Conservation (phyloP, 2,888 invertebrate species). For the Cynaeus angustus region DNA sequence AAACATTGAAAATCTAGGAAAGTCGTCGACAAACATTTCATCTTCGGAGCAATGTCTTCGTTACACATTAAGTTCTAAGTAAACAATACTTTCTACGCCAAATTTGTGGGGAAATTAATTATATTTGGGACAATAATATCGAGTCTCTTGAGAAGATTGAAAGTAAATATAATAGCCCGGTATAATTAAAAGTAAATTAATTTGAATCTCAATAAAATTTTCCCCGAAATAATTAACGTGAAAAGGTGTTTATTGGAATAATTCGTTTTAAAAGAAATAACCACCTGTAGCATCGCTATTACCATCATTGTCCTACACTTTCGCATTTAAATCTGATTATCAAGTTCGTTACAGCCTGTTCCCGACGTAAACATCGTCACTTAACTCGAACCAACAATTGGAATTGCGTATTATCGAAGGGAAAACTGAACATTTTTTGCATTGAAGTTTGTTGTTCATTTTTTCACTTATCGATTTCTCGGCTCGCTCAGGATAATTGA, state of each 20-base stretch:
- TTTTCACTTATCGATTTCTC: constrained; percentile 21
- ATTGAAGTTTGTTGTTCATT: constrained; percentile 21
- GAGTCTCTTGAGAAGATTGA: constrained; percentile 31
- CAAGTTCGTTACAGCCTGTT: constrained; percentile 52
- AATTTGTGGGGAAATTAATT: constrained; percentile 18
- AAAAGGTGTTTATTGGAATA: constrained; percentile 50
- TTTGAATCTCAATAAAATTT: constrained; percentile 49
- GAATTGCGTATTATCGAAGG: constrained; percentile 34
- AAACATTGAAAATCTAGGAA: too few relatives aligned
- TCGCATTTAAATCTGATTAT: constrained; percentile 56
- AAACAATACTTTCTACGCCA: constrained; percentile 22
- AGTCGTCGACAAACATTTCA: too few relatives aligned
- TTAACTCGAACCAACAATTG: constrained; percentile 37
- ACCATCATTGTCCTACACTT: constrained; percentile 52
- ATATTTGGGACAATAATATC: constrained; percentile 21
- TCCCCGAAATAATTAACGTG: constrained; percentile 50
- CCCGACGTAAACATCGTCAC: constrained; percentile 52
- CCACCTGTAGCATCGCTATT: constrained; percentile 53
- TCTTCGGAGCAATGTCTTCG: neutral
- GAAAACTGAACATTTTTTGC: constrained; percentile 34
- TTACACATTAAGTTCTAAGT: constrained; percentile 12
- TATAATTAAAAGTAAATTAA: constrained; percentile 47
- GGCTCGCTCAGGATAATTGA: constrained; percentile 35
- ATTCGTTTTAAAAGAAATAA: constrained; percentile 54
- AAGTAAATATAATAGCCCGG: constrained; percentile 47